A percentile compares a stretch with the other conserved stretches of the same genome.
Conservation (phyloP, 2,113 vertebrate genomes). For the Lampris incognitus region DNA sequence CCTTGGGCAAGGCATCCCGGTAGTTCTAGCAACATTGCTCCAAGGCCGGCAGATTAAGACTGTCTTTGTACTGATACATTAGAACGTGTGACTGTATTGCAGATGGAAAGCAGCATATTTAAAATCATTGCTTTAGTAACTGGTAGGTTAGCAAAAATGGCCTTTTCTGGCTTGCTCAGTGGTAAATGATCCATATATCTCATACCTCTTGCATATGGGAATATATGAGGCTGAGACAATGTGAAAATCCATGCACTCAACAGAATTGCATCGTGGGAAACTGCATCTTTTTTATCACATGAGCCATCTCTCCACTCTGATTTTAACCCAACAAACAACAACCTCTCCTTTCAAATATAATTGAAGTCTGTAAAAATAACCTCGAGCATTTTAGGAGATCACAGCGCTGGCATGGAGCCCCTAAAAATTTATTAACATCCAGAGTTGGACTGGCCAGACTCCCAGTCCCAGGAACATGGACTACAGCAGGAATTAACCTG, state of each 20-base stretch:
- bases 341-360: slow-evolving; percentile 75
- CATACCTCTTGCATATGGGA: slow-evolving; percentile 10
- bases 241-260: slow-evolving; percentile 10
- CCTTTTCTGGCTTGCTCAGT: slow-evolving; percentile 1
- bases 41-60: too few relatives aligned
- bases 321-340: slow-evolving; percentile 64
- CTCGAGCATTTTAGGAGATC: slow-evolving; percentile 70
- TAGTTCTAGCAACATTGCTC: too few relatives aligned
- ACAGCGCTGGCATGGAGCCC: slow-evolving; percentile 67
- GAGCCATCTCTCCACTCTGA: slow-evolving; percentile 60
- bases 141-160: not conserved
- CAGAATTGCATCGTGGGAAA: slow-evolving; percentile 70
- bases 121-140: not conserved
- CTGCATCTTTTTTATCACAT: slow-evolving; percentile 70
- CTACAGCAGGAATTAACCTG: slow-evolving; percentile 56
- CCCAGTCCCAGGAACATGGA: slow-evolving; percentile 52
- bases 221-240: slow-evolving; percentile 20
- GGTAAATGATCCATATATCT: slow-evolving; percentile 24
- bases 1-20: too few relatives aligned
- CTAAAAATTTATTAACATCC: slow-evolving; percentile 77
- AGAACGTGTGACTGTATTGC: too few relatives aligned
- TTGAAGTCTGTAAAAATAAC: slow-evolving; percentile 81
- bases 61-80: too few relatives aligned
- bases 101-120: too few relatives aligned
- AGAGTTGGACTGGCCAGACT: slow-evolving; percentile 61